These are phyloP conservation scores for Oxyteleia sp. DNA, from an alignment of 2,888 invertebrate genomes.

Conservation along the genomic window DNA sequence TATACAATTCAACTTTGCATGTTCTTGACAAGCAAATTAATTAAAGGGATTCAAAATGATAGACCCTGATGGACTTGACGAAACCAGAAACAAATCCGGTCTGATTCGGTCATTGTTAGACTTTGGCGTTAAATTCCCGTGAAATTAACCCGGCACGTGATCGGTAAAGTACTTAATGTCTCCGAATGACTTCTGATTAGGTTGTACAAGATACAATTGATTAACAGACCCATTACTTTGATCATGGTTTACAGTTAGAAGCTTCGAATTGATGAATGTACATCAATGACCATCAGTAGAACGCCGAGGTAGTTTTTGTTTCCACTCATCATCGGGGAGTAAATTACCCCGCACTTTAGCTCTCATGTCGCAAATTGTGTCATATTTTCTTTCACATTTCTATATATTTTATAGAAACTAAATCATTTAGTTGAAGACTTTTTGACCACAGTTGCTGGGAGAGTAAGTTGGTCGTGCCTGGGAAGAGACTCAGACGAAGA, in stretches of 20 bases:
- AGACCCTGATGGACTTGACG: slow-evolving; percentile 79
- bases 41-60: slow-evolving; percentile 76
- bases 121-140: slow-evolving; percentile 86
- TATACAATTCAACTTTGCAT: no score
- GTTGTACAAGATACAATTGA: background rate
- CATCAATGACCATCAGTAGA: no score
- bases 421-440: no score
- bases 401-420: no score
- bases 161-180: slow-evolving; percentile 82
- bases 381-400: no score
- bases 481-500: no score
- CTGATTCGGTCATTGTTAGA: slow-evolving; percentile 85
- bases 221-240: background rate
- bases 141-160: slow-evolving; percentile 86
- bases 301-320: no score
- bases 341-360: no score
- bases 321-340: no score
- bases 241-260: background rate
- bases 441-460: no score
- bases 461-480: no score
- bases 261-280: background rate
- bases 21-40: slow-evolving; percentile 56
- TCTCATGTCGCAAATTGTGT: no score
- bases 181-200: background rate
- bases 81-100: slow-evolving; percentile 83